A percentile compares a stretch with the other conserved stretches of the same genome.
These are phyloP conservation scores for Drosophila pegasa DNA, from an alignment of 2,888 invertebrate genomes.

Conservation along the genomic window DNA sequence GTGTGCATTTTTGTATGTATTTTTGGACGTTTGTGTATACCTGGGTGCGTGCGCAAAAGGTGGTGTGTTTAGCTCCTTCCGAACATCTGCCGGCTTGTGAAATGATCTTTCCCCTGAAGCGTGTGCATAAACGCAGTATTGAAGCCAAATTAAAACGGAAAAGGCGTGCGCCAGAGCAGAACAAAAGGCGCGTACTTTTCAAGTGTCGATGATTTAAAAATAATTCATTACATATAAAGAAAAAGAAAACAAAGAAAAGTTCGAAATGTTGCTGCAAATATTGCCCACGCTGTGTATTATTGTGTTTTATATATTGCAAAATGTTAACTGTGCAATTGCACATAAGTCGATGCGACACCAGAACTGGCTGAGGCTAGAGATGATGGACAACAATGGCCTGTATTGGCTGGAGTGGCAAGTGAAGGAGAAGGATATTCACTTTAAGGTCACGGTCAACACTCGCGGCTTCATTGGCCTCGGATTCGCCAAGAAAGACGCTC, in stretches of 20 bases:
- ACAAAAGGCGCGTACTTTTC: constrained; percentile 26
- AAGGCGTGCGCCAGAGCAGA: constrained; percentile 16
- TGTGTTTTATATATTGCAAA: constrained; percentile 21
- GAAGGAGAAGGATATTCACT: constrained; percentile 89
- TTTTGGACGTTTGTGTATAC: constrained; percentile 45
- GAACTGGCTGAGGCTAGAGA: constrained; percentile 83
- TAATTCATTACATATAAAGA: constrained; percentile 5
- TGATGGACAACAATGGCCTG: constrained; percentile 84
- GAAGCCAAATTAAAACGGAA: constrained; percentile 52
- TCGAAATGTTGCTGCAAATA: constrained; percentile 36
- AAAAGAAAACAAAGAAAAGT: not conserved
- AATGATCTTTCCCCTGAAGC: constrained; percentile 48
- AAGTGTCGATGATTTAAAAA: not conserved
- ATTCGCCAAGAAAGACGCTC: constrained; percentile 90
- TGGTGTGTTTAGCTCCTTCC: constrained; percentile 49
- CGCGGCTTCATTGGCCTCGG: constrained; percentile 94
- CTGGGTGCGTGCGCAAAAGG: constrained; percentile 45
- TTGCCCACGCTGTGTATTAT: constrained; percentile 19
- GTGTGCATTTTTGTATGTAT: constrained; percentile 19
- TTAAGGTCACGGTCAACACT: constrained; percentile 92
- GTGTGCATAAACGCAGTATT: constrained; percentile 27
- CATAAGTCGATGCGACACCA: constrained; percentile 63
- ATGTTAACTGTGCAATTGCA: constrained; percentile 5
- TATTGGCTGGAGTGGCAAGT: constrained; percentile 89
- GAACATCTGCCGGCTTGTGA: constrained; percentile 60